Base-by-base conservation (phyloP, 2,888 invertebrate species). In the Saturnia pavonia region DNA sequence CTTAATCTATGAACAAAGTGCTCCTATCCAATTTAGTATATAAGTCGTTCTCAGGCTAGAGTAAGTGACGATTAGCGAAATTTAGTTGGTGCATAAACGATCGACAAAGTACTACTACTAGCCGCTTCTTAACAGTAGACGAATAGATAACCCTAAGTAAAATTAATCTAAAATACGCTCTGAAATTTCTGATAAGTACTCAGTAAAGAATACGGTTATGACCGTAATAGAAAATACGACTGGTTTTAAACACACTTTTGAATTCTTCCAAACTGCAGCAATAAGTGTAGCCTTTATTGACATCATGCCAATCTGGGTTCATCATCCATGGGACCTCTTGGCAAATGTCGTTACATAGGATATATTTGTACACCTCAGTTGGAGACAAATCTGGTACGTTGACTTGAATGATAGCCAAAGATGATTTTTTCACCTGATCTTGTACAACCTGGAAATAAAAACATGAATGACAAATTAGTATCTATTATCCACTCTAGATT, bases 341-440 rank as follows among this genome's bases (percentile, higher is more conserved):
- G 71, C 90, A 91, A 1, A 89, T 80, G 60, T 91, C 87, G 0
- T 12, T 69, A 72, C 91, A 91, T 0, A 78, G 76, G 6, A 83
- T 74, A 22, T 85, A 74, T 0, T 63, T 57, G 25, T 12, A 0
- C 57, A 25, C 57, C 12, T 57, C 57, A 11, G 25, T 3, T 12
- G 14, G 12, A 25, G 57, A 57, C 14, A 57, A 57, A 22, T 86
- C 83, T 0, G 90, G 89, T 42, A 86, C 74, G 71, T 91, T 91
- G 1, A 91, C 73, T 73, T 90, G 88, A 9, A 91, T 75, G n/a
- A 91, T 85, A 0, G 85, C 91, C 0, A 91, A 67, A 0, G 88
- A 85, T 11, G 81, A 71, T 6, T 70, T 43, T 0, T 79, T 76
- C 16, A 16, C 45, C 1, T 76, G 77, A 69, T 87, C 82, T 80